phyloP scores from a whole-genome alignment of 2,888 invertebrate species.

The Ornithoptera priamus region DNA sequence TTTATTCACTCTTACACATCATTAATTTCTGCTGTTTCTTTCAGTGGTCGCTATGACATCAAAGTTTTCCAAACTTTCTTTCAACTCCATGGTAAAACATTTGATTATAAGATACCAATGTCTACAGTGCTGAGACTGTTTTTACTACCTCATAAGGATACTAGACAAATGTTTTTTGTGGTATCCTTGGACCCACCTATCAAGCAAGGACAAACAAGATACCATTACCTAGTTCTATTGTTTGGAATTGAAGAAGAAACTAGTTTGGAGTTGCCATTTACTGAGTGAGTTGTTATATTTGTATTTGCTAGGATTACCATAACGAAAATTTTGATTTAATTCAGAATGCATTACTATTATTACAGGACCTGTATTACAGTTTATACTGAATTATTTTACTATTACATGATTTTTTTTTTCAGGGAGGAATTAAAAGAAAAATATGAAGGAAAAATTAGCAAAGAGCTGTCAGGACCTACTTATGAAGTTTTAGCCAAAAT shows the following conservation, averaged over 20 bases:
- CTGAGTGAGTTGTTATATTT: constrained; percentile 84
- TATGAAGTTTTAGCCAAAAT: constrained; percentile 97
- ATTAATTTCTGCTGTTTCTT: constrained; percentile 43
- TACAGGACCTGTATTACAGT: too few species aligned
- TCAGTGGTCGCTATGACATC: constrained; percentile 96
- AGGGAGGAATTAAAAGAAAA: constrained; percentile 95
- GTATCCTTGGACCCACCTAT: constrained; percentile 99
- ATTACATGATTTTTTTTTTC: constrained; percentile 38
- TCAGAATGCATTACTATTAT: too few species aligned
- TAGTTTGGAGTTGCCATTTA: constrained; percentile 92
- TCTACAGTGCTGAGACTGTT: constrained; percentile 97
- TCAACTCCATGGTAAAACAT: constrained; percentile 95
- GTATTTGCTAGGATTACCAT: not conserved
- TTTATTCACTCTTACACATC: too few species aligned
- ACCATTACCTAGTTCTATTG: constrained; percentile 96
- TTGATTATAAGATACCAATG: constrained; percentile 99
- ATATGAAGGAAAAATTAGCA: constrained; percentile 94
- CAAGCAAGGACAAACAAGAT: constrained; percentile 99
- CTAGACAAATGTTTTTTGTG: constrained; percentile 99
- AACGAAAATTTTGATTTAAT: too few species aligned
- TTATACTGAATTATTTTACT: too few species aligned
- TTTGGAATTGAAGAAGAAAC: constrained; percentile 98
- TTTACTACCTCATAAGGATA: constrained; percentile 97
- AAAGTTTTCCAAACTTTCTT: constrained; percentile 90
- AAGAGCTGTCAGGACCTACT: constrained; percentile 94